Evolutionary conservation across 2,797 vertebrate genomes (phyloP), one percentile per base, ranked within the genome.

Genomic region (Bovichtus variegatus): DNA sequence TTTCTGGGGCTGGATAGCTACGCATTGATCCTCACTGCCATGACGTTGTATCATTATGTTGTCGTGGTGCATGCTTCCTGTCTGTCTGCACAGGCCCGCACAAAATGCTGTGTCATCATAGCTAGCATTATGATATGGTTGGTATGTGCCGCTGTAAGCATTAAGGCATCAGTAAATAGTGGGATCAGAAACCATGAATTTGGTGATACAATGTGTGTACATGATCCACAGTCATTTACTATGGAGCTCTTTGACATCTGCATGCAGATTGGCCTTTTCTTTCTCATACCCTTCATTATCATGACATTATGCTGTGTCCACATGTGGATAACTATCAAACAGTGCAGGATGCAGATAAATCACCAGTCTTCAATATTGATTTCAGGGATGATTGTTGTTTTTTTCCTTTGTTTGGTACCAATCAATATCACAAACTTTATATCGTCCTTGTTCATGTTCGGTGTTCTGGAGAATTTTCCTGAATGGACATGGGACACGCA

Each of bases 201-300:
- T 1, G 1, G 7, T 61, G 4, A 7, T 46, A 25, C 0, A 3
- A 16, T 0, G 5, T 0, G 4, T 5, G 25, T 6, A 3, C 1
- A 1, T 23, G 0, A 1, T 9, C 0, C 16, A 9, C 23, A 16
- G 2, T 54, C 55, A n/a, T n/a, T n/a, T n/a, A n/a, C n/a, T n/a
- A n/a, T n/a, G n/a, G n/a, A n/a, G n/a, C n/a, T 38, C 10, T 6
- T 3, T 62, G 3, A 10, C 1, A 0, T 8, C 2, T 34, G 16
- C 6, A 1, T 27, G n/a, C 6, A 57, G 12, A 11, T 36, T 18
- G 16, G 4, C 12, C 12, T 68, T 73, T 68, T 41, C 21, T 67
- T 49, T 23, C 25, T 70, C 16, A 36, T 79, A 18, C 57, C 70
- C 6, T 41, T 7, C 6, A 0, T 67, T 47, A 41, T 72, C n/a